Evolutionary conservation across 2,888 invertebrate genomes (phyloP).

Genomic region (Andrena minutula): DNA sequence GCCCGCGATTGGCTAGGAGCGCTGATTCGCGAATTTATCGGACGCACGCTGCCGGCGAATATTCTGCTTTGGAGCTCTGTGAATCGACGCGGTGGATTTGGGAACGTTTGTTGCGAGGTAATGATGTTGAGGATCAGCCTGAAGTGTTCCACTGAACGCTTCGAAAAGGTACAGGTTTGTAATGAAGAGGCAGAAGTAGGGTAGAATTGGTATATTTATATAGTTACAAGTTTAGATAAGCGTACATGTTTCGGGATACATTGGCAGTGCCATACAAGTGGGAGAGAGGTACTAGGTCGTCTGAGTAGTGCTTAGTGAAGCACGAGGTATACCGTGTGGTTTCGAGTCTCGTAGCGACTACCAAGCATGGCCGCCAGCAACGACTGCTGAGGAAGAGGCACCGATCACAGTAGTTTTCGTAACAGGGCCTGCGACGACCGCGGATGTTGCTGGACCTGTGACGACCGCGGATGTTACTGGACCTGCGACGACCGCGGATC

Average conservation of each 20-base stretch:
- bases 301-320: not conserved
- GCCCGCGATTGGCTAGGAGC: not conserved
- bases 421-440: constrained; percentile 49
- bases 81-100: not conserved
- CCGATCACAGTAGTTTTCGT: constrained; percentile 45
- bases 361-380: constrained; percentile 28
- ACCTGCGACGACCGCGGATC: constrained; percentile 27
- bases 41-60: not conserved
- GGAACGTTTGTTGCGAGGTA: not conserved
- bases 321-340: constrained; percentile 29
- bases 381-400: constrained; percentile 40
- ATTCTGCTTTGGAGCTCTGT: not conserved
- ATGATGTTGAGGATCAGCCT: not conserved
- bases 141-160: not conserved
- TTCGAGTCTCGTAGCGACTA: not conserved
- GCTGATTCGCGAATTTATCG: constrained; percentile 36
- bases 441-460: constrained; percentile 28
- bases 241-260: constrained; percentile 15
- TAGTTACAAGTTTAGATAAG: constrained; percentile 17
- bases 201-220: constrained; percentile 25
- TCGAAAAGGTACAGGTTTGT: not conserved
- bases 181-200: not conserved
- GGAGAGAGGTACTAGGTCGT: not conserved
- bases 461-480: constrained; percentile 28
- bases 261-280: constrained; percentile 16